Evolutionary conservation across 2,797 vertebrate species (phyloP).

Genomic region (Epinephelus malabaricus): DNA sequence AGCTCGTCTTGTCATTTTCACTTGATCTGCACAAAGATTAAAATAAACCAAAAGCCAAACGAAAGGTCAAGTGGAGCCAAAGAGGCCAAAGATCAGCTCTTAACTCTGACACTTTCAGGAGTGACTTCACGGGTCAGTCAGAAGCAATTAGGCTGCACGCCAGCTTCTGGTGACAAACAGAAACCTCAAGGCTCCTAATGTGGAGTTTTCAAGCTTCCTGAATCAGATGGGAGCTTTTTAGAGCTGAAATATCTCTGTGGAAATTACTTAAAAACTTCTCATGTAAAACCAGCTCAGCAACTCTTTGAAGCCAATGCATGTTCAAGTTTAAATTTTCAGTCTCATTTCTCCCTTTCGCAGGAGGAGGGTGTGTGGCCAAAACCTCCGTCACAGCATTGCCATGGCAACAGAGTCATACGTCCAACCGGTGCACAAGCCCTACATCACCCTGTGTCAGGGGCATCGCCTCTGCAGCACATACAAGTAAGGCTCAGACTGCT

Average conservation of each 20-base stretch:
- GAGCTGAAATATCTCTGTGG: not conserved
- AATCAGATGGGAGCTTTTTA: not conserved
- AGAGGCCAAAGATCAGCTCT: conserved; percentile 59
- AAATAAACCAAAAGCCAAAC: conserved; percentile 55
- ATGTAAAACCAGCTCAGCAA: not conserved
- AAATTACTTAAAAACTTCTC: not conserved
- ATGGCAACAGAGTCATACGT: conserved; percentile 86
- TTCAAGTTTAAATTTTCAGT: conserved; percentile 5
- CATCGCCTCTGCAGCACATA: conserved; percentile 94
- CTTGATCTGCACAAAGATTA: conserved; percentile 35
- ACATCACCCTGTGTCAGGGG: conserved; percentile 93
- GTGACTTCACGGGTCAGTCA: conserved; percentile 51
- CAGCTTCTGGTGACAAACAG: conserved; percentile 21
- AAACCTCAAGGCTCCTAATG: conserved; percentile 3
- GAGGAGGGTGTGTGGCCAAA: conserved; percentile 87
- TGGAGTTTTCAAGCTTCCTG: conserved; percentile 34
- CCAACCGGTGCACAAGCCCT: conserved; percentile 92
- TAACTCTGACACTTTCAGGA: conserved; percentile 48
- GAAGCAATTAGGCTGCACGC: conserved; percentile 36
- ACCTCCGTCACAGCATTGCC: conserved; percentile 51
- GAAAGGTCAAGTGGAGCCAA: conserved; percentile 52
- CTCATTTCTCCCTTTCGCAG: conserved; percentile 73
- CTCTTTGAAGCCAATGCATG: not conserved
- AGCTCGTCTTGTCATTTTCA: conserved; percentile 34
- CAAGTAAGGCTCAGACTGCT: conserved; percentile 85